Conservation (phyloP, 2,113 vertebrate genomes). For the Oreochromis niloticus region DNA sequence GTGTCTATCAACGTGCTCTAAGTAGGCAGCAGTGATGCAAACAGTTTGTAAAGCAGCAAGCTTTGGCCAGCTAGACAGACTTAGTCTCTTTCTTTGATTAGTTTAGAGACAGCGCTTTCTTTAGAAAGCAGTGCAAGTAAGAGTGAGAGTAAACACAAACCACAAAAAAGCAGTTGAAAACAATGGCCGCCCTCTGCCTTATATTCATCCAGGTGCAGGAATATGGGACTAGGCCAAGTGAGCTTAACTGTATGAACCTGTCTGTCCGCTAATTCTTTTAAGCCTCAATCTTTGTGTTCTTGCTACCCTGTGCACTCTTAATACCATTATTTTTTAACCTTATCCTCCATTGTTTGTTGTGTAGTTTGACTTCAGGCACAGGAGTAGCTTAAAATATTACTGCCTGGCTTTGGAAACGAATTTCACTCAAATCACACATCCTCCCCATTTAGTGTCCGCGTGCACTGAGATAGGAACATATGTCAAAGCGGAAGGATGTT, state of each 20-base stretch:
- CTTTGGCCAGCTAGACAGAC: constrained; percentile 9
- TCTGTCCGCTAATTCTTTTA: background rate
- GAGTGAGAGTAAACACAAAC: background rate
- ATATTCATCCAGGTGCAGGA: background rate
- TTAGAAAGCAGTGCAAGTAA: constrained; percentile 1
- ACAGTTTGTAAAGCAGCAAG: background rate
- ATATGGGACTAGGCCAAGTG: background rate
- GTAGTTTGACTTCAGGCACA: background rate
- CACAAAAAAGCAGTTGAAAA: background rate
- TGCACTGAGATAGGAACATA: constrained; percentile 11
- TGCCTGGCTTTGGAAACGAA: background rate
- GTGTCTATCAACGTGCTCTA: background rate
- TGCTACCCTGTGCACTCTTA: background rate
- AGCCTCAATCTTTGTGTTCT: background rate
- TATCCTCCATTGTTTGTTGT: background rate
- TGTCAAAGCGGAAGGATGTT: constrained; percentile 66
- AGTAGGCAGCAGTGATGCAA: background rate
- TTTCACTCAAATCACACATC: background rate
- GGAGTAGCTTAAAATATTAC: background rate
- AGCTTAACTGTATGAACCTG: background rate
- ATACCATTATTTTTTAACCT: background rate
- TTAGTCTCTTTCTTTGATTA: constrained; percentile 52
- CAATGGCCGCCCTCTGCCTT: background rate
- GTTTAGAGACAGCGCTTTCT: constrained; percentile 6
- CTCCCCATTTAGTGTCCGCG: background rate